phyloP scores from a whole-genome alignment of 2,113 vertebrate genomes.

The Dicentrarchus labrax region DNA sequence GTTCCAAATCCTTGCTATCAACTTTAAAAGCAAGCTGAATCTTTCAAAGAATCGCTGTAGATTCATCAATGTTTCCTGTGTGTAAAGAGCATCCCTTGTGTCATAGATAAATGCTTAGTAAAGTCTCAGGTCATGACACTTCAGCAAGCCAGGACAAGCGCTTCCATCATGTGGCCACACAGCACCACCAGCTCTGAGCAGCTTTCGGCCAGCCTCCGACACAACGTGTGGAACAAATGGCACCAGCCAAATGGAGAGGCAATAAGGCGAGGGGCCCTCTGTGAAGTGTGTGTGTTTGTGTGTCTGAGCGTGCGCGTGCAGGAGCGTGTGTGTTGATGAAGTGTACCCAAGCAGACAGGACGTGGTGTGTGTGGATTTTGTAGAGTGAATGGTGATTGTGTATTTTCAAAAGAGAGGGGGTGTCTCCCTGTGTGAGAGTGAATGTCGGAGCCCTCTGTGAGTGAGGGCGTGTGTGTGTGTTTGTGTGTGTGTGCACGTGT shows the following conservation, averaged over 20 bases:
- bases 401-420: conserved; percentile 74
- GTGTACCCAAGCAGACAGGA: conserved; percentile 76
- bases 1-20: neutral
- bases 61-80: neutral
- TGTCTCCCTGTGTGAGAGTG: conserved; percentile 67
- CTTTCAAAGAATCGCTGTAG: too few species aligned
- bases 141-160: conserved; percentile 41
- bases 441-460: conserved; percentile 65
- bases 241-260: conserved; percentile 75
- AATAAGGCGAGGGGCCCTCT: conserved; percentile 66
- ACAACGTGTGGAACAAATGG: conserved; percentile 76
- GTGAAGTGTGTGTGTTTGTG: conserved; percentile 57
- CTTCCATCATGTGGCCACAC: conserved; percentile 55
- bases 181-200: conserved; percentile 57
- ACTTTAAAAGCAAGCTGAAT: neutral
- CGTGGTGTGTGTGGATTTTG: conserved; percentile 80
- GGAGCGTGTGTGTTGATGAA: conserved; percentile 69
- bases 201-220: conserved; percentile 55
- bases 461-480: conserved; percentile 48
- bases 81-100: neutral
- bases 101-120: conserved; percentile 29
- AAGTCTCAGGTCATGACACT: conserved; percentile 47
- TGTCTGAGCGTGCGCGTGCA: conserved; percentile 41
- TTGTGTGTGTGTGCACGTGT: conserved; percentile 34
- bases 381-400: conserved; percentile 81